Base-by-base conservation (phyloP, 2,797 vertebrate genomes). In the Aratinga solstitialis region DNA sequence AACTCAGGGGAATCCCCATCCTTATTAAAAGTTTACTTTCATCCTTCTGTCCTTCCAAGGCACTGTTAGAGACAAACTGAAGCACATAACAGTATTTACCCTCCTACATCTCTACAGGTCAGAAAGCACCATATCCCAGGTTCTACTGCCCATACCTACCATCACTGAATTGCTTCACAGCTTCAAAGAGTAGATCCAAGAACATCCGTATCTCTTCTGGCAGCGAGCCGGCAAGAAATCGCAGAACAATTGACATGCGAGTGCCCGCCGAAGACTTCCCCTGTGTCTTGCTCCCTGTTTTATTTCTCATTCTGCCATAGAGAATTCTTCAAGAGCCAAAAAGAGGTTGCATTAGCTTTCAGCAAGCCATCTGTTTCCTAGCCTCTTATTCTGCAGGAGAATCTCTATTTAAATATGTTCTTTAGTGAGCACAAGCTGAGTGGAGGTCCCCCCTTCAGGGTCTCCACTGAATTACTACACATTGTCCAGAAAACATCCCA, bases 221-320 rank as follows among this genome's bases (percentile, higher is more conserved):
- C 66, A 98, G 98, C 5, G 99, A 99, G 15, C 99, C 99, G 0
- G 99, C 99, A 47, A 99, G 98, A 97, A 99, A 99, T 7, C 99
- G 98, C 86, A 99, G 96, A 40, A 99, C 99, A 4, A 99, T 99
- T 38, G 99, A 98, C 96, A 99, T 99, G 26, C 99, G 98, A 26
- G 98, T 97, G 50, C 98, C 76, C 0, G 99, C 97, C 14, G 97
- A 97, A 8, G 99, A 97, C 86, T 98, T 99, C 54, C 99, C 99
- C 96, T 99, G 99, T 23, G 99, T 99, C 98, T 98, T 99, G 95
- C 97, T 99, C 77, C 99, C 99, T 2, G 98, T 98, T 98, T 99
- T 99, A 75, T 98, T 99, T 96, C 98, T 98, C 98, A 99, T 98
- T 59, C 99, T 98, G 11, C 99, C 99, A 47, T 99, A 99, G 50